phyloP scores from a whole-genome alignment of 2,888 invertebrate genomes.

The Aphelenchoides bicaudatus region DNA sequence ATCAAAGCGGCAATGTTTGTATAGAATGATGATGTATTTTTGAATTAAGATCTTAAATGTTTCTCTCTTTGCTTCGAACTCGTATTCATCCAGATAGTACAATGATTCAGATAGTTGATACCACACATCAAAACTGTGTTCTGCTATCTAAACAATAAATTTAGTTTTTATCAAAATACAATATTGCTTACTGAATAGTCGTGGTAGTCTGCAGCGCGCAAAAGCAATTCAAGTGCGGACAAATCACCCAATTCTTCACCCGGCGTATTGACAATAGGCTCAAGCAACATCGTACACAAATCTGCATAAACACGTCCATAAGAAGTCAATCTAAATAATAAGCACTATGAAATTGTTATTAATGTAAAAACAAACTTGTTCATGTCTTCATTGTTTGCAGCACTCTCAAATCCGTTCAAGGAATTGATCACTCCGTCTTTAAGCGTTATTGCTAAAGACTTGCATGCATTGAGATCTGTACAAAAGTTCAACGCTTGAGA shows the following conservation, averaged over 20 bases:
- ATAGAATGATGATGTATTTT: slow-evolving; percentile 70
- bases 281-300: slow-evolving; percentile 82
- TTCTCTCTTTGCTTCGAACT: slow-evolving; percentile 51
- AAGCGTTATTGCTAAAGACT: slow-evolving; percentile 74
- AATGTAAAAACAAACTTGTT: slow-evolving; percentile 69
- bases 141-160: slow-evolving; percentile 67
- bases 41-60: slow-evolving; percentile 85
- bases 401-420: slow-evolving; percentile 80
- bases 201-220: slow-evolving; percentile 90
- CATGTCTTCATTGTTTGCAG: slow-evolving; percentile 86
- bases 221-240: slow-evolving; percentile 79
- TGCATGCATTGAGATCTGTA: slow-evolving; percentile 66
- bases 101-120: slow-evolving; percentile 88
- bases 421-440: slow-evolving; percentile 72
- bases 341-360: neutral
- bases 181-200: slow-evolving; percentile 79
- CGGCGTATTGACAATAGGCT: slow-evolving; percentile 70
- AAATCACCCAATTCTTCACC: slow-evolving; percentile 65
- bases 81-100: slow-evolving; percentile 79
- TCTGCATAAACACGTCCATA: slow-evolving; percentile 92
- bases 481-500: slow-evolving; percentile 12
- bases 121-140: slow-evolving; percentile 93
- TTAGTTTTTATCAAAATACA: slow-evolving; percentile 4
- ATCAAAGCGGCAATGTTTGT: slow-evolving; percentile 90
- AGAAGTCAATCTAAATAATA: slow-evolving; percentile 71